Conservation (phyloP, 2,113 vertebrate genomes). For the Anser cygnoides region DNA sequence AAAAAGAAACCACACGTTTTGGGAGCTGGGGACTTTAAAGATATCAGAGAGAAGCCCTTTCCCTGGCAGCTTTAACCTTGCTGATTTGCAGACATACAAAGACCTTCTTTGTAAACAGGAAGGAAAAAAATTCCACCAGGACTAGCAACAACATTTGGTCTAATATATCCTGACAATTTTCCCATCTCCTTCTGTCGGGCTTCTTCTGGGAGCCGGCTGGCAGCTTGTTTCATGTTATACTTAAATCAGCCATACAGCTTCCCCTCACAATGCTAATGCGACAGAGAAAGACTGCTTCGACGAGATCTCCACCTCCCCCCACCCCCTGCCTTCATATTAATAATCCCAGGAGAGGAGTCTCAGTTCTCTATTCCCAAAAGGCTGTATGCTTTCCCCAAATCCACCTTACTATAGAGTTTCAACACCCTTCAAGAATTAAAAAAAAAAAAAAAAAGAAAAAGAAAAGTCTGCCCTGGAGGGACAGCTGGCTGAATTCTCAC, state of each 20-base stretch:
- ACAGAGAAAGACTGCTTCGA: slow-evolving; percentile 42
- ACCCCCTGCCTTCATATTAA: background rate
- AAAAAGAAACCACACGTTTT: slow-evolving; percentile 50
- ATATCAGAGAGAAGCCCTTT: slow-evolving; percentile 58
- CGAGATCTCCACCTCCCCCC: background rate
- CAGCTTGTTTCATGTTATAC: slow-evolving; percentile 69
- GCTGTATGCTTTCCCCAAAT: background rate
- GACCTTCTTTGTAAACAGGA: slow-evolving; percentile 73
- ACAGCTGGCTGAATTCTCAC: background rate
- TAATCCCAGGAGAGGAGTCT: background rate
- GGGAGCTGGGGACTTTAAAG: slow-evolving; percentile 18
- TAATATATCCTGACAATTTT: slow-evolving; percentile 75
- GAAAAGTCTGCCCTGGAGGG: background rate
- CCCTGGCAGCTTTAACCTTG: slow-evolving; percentile 66
- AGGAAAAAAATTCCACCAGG: slow-evolving; percentile 65
- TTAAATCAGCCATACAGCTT: slow-evolving; percentile 65
- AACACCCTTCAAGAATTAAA: background rate
- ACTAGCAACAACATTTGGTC: slow-evolving; percentile 62
- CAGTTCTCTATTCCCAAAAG: background rate
- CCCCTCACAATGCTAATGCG: slow-evolving; percentile 51
- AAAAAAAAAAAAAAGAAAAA: no score
- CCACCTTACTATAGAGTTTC: background rate
- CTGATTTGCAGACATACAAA: slow-evolving; percentile 73
- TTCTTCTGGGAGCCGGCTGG: slow-evolving; percentile 63
- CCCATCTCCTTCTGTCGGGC: slow-evolving; percentile 65